Evolutionary conservation across 30 jellyfish, hydroid and myxozoan genomes (phyloP).

Genomic region (Turritopsis dohrnii): DNA sequence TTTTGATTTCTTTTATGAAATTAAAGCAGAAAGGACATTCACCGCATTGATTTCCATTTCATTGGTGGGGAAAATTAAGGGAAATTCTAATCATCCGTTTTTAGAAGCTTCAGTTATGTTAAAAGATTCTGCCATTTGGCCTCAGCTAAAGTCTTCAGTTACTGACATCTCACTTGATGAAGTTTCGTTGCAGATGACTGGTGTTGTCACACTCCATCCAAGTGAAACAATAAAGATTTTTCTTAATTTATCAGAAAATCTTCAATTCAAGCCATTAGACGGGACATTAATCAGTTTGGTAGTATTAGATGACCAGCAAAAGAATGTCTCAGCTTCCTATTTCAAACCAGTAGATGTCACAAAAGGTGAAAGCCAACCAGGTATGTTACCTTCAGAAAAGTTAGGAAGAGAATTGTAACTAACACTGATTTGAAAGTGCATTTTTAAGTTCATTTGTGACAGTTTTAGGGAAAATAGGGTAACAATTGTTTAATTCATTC

Average conservation of each 20-base stretch:
- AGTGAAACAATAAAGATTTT: conserved; percentile 9
- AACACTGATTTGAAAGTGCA: too few relatives aligned
- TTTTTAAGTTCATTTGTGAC: too few relatives aligned
- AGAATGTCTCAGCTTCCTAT: neutral
- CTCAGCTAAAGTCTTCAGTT: conserved; percentile 1
- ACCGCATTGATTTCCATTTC: conserved; percentile 7
- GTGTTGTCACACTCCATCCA: conserved; percentile 13
- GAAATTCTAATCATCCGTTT: neutral
- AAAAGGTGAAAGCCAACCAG: neutral
- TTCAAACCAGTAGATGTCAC: neutral
- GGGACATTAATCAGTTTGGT: conserved; percentile 1
- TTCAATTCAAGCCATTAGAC: conserved; percentile 7
- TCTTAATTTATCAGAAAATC: neutral
- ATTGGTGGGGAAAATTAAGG: neutral
- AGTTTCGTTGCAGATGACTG: conserved; percentile 10
- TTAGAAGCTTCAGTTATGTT: neutral
- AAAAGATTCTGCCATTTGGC: conserved; percentile 1
- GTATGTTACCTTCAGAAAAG: too few relatives aligned
- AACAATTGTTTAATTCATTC: too few relatives aligned
- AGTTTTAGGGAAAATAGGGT: too few relatives aligned
- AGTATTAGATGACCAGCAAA: conserved; percentile 6
- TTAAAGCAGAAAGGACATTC: conserved; percentile 20
- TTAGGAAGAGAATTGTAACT: too few relatives aligned
- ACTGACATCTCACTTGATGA: neutral
- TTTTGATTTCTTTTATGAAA: conserved; percentile 9